Conservation (phyloP, 2,113 vertebrate species). For the Aplodontia rufa region DNA sequence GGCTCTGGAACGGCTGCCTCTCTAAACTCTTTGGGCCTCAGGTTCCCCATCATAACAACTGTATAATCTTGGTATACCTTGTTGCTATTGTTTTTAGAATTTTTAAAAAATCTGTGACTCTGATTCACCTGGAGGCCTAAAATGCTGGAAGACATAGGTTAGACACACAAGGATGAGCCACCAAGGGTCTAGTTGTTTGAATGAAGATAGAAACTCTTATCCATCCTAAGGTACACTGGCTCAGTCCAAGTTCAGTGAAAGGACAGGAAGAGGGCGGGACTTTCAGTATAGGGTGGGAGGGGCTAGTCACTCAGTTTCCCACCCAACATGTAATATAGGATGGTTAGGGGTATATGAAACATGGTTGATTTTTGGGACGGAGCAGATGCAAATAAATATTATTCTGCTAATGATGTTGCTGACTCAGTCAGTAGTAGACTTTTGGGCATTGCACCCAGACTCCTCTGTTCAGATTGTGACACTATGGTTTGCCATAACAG, state of each 20-base stretch:
- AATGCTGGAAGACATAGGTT: not conserved
- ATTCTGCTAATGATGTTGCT: not conserved
- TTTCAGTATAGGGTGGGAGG: no score
- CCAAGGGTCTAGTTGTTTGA: not conserved
- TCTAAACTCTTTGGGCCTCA: not conserved
- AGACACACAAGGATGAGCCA: not conserved
- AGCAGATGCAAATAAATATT: not conserved
- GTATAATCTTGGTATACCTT: not conserved
- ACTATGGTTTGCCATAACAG: not conserved
- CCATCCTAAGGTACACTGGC: not conserved
- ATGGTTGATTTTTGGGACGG: not conserved
- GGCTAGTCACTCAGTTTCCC: not conserved
- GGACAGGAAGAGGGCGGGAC: fast-evolving
- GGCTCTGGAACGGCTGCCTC: not conserved
- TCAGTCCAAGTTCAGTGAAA: not conserved
- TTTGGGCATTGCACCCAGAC: no score
- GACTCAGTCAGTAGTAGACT: not conserved
- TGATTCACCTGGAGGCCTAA: not conserved
- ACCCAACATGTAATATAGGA: not conserved
- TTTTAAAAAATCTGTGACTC: not conserved
- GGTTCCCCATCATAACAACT: not conserved
- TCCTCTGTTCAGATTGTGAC: not conserved
- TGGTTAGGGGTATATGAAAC: not conserved
- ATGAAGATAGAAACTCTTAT: not conserved
- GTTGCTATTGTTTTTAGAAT: not conserved